phyloP scores from a whole-genome alignment of 35 echinoderm and acorn worm genomes.

The Patiria miniata region DNA sequence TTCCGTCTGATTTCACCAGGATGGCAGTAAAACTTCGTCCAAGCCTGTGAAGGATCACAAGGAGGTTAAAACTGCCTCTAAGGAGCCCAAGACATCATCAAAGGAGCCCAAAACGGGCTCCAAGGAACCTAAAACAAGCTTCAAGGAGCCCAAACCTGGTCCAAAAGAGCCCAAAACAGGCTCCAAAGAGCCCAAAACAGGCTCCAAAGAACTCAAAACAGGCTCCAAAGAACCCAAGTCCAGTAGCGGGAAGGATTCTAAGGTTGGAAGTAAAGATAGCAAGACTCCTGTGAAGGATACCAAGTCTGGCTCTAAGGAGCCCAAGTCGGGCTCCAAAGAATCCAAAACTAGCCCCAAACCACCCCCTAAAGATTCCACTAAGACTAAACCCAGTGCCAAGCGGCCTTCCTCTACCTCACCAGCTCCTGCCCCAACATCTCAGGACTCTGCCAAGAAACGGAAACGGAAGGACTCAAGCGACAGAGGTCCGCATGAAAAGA shows the following conservation, averaged over 20 bases:
- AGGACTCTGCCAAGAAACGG: slow-evolving; percentile 67
- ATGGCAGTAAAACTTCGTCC: not conserved
- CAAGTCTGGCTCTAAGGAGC: slow-evolving; percentile 63
- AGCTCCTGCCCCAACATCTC: slow-evolving; percentile 23
- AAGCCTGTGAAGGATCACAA: slow-evolving; percentile 53
- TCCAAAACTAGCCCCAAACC: slow-evolving; percentile 50
- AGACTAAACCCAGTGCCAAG: not conserved
- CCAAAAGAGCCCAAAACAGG: slow-evolving; percentile 47
- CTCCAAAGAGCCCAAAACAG: slow-evolving; percentile 47
- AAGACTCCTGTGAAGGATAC: slow-evolving; percentile 44
- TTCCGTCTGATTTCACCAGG: no score
- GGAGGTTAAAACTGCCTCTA: slow-evolving; percentile 60
- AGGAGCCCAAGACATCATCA: slow-evolving; percentile 58
- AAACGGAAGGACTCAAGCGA: slow-evolving; percentile 52
- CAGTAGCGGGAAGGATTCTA: slow-evolving; percentile 41
- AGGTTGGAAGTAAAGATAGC: slow-evolving; percentile 39
- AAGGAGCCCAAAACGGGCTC: slow-evolving; percentile 49
- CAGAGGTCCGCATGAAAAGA: not conserved
- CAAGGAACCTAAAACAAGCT: slow-evolving; percentile 47
- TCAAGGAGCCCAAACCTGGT: slow-evolving; percentile 50
- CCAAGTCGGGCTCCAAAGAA: slow-evolving; percentile 60
- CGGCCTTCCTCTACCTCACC: slow-evolving; percentile 21
- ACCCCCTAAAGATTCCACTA: slow-evolving; percentile 34
- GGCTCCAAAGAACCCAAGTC: slow-evolving; percentile 43
- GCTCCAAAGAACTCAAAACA: no score